Evolutionary conservation across 2,113 vertebrate species (phyloP).

Genomic region (Uropsilus gracilis): DNA sequence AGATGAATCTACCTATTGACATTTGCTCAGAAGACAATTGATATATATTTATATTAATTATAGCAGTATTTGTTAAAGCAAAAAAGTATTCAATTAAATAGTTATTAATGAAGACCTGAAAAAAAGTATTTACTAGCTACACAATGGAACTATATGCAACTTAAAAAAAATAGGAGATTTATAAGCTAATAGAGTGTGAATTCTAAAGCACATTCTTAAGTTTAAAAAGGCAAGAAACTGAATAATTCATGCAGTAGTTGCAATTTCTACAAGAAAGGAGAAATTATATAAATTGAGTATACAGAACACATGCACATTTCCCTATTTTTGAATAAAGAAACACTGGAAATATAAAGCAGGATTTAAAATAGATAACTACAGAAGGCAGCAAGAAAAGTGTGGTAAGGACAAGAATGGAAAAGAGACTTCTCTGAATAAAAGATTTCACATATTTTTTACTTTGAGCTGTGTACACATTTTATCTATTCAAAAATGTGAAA

Average conservation of each 20-base stretch:
- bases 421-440: not conserved
- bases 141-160: not conserved
- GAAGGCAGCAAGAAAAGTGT: not conserved
- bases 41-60: not conserved
- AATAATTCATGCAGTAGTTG: not conserved
- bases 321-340: not conserved
- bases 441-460: not conserved
- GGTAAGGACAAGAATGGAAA: not conserved
- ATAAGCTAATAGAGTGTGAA: not conserved
- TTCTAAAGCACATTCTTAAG: not conserved
- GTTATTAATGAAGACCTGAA: not conserved
- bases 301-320: not conserved
- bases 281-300: not conserved
- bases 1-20: not conserved
- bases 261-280: not conserved
- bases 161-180: not conserved
- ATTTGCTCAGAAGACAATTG: not conserved
- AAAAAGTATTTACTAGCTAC: not conserved
- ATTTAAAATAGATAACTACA: not conserved
- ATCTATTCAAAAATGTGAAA: not conserved
- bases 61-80: not conserved
- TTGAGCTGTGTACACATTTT: not conserved
- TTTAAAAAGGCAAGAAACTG: not conserved
- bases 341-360: not conserved
- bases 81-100: not conserved